A percentile compares a stretch with the other conserved stretches of the same genome.
Conservation (phyloP, 2,888 invertebrate species). For the Melanotus villosus region DNA sequence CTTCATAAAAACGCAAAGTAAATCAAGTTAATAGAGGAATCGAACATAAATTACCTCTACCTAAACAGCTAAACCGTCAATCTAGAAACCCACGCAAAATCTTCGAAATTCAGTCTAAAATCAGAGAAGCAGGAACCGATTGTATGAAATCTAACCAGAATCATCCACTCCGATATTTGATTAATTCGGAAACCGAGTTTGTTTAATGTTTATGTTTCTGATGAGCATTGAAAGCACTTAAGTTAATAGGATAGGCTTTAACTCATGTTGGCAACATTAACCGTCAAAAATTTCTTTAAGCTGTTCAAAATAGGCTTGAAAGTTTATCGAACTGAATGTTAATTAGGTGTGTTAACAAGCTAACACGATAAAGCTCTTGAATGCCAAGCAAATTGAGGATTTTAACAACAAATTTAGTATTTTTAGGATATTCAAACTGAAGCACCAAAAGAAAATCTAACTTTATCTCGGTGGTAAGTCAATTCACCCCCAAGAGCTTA, state of each 20-base stretch:
- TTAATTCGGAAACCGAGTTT: constrained; percentile 14
- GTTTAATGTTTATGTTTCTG: constrained; percentile 2
- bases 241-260: not conserved
- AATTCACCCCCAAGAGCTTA: constrained; percentile 12
- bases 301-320: not conserved
- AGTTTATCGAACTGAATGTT: not conserved
- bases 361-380: no score
- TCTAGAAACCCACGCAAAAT: not conserved
- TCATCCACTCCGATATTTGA: constrained; percentile 1
- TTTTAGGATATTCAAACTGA: not conserved
- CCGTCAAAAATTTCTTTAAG: not conserved
- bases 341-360: no score
- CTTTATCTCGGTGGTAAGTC: constrained; percentile 11
- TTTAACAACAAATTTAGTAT: not conserved
- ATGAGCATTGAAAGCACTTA: constrained; percentile 10
- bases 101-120: constrained; percentile 17
- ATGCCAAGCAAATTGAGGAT: no score
- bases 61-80: constrained; percentile 3
- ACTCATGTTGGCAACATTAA: not conserved
- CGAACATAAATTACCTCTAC: constrained; percentile 13
- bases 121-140: constrained; percentile 12
- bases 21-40: constrained; percentile 3
- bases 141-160: constrained; percentile 4
- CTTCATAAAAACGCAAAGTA: no score
- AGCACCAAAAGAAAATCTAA: not conserved